Base-by-base conservation (phyloP, 2,888 invertebrate species). In the Dryobotodes eremita region DNA sequence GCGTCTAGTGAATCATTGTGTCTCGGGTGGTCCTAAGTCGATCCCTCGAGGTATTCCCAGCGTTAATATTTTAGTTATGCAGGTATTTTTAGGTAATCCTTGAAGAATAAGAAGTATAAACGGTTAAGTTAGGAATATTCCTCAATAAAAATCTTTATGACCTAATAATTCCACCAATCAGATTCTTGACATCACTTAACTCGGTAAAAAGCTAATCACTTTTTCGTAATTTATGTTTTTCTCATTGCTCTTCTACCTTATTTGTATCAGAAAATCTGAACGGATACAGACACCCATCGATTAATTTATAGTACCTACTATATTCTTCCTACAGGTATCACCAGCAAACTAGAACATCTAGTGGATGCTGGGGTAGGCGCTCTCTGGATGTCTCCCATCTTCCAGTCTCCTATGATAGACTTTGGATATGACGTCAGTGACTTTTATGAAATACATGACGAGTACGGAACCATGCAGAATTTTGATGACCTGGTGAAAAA, bases 401-500 rank as follows among this genome's bases (percentile, higher is more conserved):
- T 98, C 92, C 95, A 96, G 76, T 98, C 98, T 0, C 98, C 98
- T 0, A 98, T 98, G 98, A 96, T 97, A 0, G 99, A 99, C 93
- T 98, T 98, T 92, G 98, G 99, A 0, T 99, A 99, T 89, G 99
- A 99, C 88, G 98, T 99, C 80, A 97, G 98, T 0, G 97, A 98
- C 93, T 98, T 98, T 92, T 97, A 94, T 53, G 97, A 97, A 17
- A 97, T 99, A 70, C 98, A 98, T 80, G 94, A 97, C 0, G 96
- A 97, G 73, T 98, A 98, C 90, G 98, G 99, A 0, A 98, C 97
- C 0, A 93, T 98, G 92, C 94, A 93, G 0, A 98, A 98, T 93
- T 98, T 98, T 74, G 95, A 97, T 31, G 91, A 95, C 0, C 91
- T 98, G 7, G 91, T 97, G 0, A 84, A 86, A 11, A 94, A 93